These are phyloP conservation scores for Arrhamphus sclerolepis DNA, from an alignment of 2,797 vertebrate genomes.

Conservation along the genomic window DNA sequence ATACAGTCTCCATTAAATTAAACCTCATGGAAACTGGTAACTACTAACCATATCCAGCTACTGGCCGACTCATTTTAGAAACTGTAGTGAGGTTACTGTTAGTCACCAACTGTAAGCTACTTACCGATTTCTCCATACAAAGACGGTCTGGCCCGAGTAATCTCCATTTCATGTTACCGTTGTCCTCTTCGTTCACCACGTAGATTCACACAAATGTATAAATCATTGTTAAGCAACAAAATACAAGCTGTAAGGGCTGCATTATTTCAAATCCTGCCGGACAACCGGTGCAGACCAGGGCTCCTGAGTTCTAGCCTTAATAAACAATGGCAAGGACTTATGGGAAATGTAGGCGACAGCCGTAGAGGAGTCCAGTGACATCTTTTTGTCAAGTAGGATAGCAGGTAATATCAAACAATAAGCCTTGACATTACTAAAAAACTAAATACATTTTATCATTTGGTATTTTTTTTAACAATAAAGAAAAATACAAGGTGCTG, in stretches of 20 bases:
- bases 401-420: neutral
- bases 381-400: neutral
- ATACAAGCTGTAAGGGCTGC: neutral
- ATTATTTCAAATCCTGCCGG: slow-evolving; percentile 12
- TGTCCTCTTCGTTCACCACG: neutral
- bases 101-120: slow-evolving; percentile 62
- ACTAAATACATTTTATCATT: no score
- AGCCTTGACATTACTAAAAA: no score
- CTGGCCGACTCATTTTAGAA: neutral
- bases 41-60: neutral
- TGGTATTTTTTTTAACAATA: no score
- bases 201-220: slow-evolving; percentile 11
- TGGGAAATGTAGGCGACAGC: slow-evolving; percentile 70
- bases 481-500: no score
- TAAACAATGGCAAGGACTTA: slow-evolving; percentile 33
- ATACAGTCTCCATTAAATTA: neutral
- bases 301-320: neutral
- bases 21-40: neutral
- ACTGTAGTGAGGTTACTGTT: slow-evolving; percentile 10
- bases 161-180: slow-evolving; percentile 75
- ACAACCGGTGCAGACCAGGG: neutral
- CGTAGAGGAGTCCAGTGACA: no score
- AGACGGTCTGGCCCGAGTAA: slow-evolving; percentile 75
- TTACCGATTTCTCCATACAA: slow-evolving; percentile 85
- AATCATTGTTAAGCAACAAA: slow-evolving; percentile 18